phyloP scores from a whole-genome alignment of 1,140 invertebrate species.

The Carposina sasakii region DNA sequence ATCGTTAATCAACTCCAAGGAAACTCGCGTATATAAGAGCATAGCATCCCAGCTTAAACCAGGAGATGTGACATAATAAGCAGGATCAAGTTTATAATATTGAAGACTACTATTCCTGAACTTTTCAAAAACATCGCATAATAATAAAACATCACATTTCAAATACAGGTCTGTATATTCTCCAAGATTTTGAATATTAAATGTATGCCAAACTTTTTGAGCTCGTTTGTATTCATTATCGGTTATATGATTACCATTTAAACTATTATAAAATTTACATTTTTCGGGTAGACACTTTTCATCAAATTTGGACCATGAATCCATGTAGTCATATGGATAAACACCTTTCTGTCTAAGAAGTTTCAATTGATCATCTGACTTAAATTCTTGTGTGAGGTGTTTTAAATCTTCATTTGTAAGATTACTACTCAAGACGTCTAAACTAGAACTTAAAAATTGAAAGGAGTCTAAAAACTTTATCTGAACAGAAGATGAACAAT shows the following conservation, averaged over 20 bases:
- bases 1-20: constrained; percentile 52
- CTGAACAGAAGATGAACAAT: constrained; percentile 1
- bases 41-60: constrained; percentile 44
- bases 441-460: constrained; percentile 12
- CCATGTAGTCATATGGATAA: constrained; percentile 21
- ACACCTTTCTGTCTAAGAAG: constrained; percentile 17
- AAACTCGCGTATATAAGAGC: constrained; percentile 39
- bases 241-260: constrained; percentile 9
- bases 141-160: constrained; percentile 54
- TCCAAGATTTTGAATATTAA: constrained; percentile 10
- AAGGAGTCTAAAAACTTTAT: constrained; percentile 23
- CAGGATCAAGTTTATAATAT: constrained; percentile 44
- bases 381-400: background rate
- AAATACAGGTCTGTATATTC: constrained; percentile 28
- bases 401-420: constrained; percentile 23
- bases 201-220: constrained; percentile 16
- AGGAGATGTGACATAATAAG: constrained; percentile 49
- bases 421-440: constrained; percentile 18
- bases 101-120: constrained; percentile 41
- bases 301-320: constrained; percentile 5
- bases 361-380: constrained; percentile 7
- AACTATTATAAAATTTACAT: constrained; percentile 12
- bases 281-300: too few species aligned
- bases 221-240: constrained; percentile 16
- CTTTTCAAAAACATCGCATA: constrained; percentile 62